Evolutionary conservation across 2,888 invertebrate genomes (phyloP).

Genomic region (Netelia fuscicornis): DNA sequence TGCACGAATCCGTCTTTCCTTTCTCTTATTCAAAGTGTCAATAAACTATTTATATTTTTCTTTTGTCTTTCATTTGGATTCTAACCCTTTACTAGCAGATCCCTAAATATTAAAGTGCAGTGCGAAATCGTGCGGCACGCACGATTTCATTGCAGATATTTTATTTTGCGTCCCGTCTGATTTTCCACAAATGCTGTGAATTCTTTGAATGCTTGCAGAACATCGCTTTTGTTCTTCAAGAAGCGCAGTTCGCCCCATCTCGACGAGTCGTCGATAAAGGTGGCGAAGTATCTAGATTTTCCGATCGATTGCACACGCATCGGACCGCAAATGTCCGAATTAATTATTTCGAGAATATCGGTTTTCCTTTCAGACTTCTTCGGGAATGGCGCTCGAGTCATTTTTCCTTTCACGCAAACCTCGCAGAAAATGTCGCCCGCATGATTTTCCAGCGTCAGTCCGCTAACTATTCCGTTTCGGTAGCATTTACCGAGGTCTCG

Average conservation of each 20-base stretch:
- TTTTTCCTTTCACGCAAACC: too few species aligned
- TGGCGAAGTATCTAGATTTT: constrained; percentile 62
- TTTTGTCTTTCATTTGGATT: too few species aligned
- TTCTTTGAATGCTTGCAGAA: constrained; percentile 60
- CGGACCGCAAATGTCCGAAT: constrained; percentile 68
- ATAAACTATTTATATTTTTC: too few species aligned
- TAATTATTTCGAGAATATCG: constrained; percentile 64
- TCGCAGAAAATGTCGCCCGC: too few species aligned
- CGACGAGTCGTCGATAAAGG: constrained; percentile 69
- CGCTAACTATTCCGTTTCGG: background rate
- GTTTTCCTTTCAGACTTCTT: background rate
- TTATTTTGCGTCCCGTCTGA: constrained; percentile 64
- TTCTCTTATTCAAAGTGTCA: too few species aligned
- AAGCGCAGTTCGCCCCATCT: constrained; percentile 65
- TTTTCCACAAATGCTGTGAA: constrained; percentile 63
- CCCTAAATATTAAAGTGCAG: too few species aligned
- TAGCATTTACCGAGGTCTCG: constrained; percentile 19
- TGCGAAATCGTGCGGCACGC: too few species aligned
- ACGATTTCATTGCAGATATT: constrained; percentile 61
- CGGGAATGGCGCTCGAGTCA: too few species aligned
- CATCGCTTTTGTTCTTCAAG: constrained; percentile 65
- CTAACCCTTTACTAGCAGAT: too few species aligned
- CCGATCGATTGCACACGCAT: constrained; percentile 59
- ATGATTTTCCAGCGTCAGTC: too few species aligned
- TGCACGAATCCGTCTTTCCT: too few species aligned